Conservation (phyloP, 2,113 vertebrate species). For the Strigops habroptila region DNA sequence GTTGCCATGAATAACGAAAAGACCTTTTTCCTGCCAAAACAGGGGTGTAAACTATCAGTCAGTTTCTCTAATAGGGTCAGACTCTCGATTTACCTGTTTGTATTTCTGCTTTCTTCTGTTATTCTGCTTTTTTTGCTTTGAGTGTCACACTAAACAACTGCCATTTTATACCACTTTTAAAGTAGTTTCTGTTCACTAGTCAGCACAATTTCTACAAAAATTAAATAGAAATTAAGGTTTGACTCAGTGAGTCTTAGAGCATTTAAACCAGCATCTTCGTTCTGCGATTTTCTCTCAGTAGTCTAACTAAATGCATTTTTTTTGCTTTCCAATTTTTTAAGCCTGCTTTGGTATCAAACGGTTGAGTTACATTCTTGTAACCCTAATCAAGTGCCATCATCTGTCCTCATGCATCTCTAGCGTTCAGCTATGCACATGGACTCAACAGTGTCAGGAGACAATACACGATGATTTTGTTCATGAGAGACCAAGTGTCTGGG, state of each 20-base stretch:
- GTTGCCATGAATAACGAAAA: not conserved
- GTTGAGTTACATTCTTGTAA: not conserved
- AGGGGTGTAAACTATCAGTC: not conserved
- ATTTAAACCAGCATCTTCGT: not conserved
- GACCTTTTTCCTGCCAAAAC: not conserved
- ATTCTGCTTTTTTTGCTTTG: not conserved
- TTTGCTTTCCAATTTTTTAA: not conserved
- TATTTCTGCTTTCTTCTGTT: not conserved
- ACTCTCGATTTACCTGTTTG: not conserved
- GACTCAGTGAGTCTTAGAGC: not conserved
- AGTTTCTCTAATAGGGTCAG: not conserved
- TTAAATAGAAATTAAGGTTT: not conserved
- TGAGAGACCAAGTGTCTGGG: not conserved
- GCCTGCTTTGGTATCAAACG: not conserved
- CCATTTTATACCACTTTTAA: not conserved
- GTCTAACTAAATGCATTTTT: not conserved
- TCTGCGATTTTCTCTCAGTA: not conserved
- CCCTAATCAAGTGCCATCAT: not conserved
- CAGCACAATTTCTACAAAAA: not conserved
- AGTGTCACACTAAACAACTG: not conserved
- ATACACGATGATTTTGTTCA: not conserved
- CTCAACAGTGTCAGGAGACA: not conserved
- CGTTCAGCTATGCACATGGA: not conserved
- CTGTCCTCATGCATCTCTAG: not conserved
- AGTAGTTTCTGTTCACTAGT: not conserved